phyloP scores from a whole-genome alignment of 2,797 vertebrate species.

The Remorina albescens region DNA sequence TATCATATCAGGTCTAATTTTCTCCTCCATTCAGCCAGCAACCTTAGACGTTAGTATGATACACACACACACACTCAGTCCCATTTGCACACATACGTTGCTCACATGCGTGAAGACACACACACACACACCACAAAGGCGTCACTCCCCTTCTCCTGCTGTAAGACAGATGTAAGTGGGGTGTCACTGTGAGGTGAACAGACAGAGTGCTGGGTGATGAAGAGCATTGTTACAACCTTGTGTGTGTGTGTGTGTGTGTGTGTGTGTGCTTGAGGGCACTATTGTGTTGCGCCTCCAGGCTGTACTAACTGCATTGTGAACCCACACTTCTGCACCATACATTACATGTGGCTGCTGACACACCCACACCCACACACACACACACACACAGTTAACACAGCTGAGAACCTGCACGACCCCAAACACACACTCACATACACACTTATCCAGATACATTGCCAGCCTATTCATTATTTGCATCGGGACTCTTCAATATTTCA shows the following conservation, averaged over 20 bases:
- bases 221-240: conserved; percentile 55
- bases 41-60: conserved; percentile 61
- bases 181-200: conserved; percentile 65
- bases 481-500: conserved; percentile 96
- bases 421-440: conserved; percentile 39
- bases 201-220: conserved; percentile 66
- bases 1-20: conserved; percentile 88
- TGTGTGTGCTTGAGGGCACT: conserved; percentile 22
- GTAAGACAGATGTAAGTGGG: conserved; percentile 68
- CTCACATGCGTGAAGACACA: conserved; percentile 49
- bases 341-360: conserved; percentile 57
- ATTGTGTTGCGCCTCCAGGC: conserved; percentile 55
- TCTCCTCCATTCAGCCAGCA: conserved; percentile 86
- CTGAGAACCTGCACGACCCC: conserved; percentile 40
- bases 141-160: conserved; percentile 33
- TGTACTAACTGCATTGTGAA: conserved; percentile 54
- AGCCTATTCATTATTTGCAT: conserved; percentile 81
- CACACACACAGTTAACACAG: conserved; percentile 27
- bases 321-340: conserved; percentile 43
- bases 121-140: conserved; percentile 27
- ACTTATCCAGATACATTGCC: conserved; percentile 62
- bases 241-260: conserved; percentile 4
- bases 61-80: conserved; percentile 44
- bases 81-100: conserved; percentile 56
- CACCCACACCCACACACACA: conserved; percentile 19